A percentile compares a stretch with the other conserved stretches of the same genome.
phyloP scores from a whole-genome alignment of 2,888 invertebrate genomes.

The Tipula vernalis region DNA sequence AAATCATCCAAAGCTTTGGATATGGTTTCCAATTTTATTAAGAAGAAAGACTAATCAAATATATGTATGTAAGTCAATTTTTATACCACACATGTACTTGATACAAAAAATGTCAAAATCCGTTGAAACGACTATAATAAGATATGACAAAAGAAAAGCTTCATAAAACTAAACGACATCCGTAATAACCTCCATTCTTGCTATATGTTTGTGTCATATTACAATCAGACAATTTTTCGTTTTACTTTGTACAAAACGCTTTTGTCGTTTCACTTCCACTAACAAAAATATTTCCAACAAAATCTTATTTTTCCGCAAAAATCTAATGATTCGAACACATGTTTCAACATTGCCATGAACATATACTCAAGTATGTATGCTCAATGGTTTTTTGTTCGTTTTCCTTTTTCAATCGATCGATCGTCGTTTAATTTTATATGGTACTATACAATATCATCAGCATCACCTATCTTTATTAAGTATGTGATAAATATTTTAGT shows the following conservation, averaged over 20 bases:
- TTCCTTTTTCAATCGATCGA: background rate
- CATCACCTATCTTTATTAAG: background rate
- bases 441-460: background rate
- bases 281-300: background rate
- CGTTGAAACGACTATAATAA: background rate
- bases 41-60: no score
- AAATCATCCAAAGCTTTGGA: no score
- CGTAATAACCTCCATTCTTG: background rate
- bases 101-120: background rate
- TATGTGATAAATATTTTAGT: background rate
- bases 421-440: background rate
- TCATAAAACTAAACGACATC: background rate
- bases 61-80: background rate
- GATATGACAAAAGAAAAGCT: background rate
- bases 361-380: background rate
- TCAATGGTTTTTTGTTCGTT: background rate
- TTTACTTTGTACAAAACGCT: background rate
- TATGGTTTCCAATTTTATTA: no score
- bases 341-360: background rate
- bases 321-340: background rate
- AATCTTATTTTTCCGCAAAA: background rate
- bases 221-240: background rate
- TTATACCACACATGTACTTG: background rate
- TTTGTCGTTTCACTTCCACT: background rate
- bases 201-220: background rate